Conservation (phyloP, 2,797 vertebrate genomes). For the Melanogrammus aeglefinus region DNA sequence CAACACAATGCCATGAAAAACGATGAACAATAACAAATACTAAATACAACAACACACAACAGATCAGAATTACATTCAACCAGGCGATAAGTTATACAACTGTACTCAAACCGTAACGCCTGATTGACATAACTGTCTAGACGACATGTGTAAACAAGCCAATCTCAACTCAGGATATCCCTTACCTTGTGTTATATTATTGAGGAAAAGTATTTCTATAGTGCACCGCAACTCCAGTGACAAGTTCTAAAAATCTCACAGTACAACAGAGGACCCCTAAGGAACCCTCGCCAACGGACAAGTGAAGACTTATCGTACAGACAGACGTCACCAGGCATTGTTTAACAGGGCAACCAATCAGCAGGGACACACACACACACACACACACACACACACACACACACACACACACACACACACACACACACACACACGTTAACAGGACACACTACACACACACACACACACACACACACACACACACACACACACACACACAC, state of each 20-base stretch:
- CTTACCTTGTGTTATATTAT: neutral
- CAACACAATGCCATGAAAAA: neutral
- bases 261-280: slow-evolving; percentile 11
- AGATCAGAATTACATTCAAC: neutral
- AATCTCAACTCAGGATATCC: neutral
- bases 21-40: neutral
- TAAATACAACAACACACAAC: neutral
- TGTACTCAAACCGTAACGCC: no score
- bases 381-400: slow-evolving; percentile 20
- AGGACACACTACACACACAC: slow-evolving; percentile 13
- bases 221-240: neutral
- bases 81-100: neutral
- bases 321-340: slow-evolving; percentile 48
- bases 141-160: neutral
- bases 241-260: slow-evolving; percentile 19
- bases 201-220: neutral
- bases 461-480: slow-evolving; percentile 18
- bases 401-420: slow-evolving; percentile 9
- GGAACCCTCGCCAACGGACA: slow-evolving; percentile 29
- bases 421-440: slow-evolving; percentile 23
- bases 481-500: slow-evolving; percentile 18
- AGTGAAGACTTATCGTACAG: slow-evolving; percentile 48
- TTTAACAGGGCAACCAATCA: slow-evolving; percentile 54
- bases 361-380: slow-evolving; percentile 22
- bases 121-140: neutral